A percentile compares a stretch with the other conserved stretches of the same genome.
Conservation (phyloP, 1,140 invertebrate genomes). For the Euwallacea fornicatus region DNA sequence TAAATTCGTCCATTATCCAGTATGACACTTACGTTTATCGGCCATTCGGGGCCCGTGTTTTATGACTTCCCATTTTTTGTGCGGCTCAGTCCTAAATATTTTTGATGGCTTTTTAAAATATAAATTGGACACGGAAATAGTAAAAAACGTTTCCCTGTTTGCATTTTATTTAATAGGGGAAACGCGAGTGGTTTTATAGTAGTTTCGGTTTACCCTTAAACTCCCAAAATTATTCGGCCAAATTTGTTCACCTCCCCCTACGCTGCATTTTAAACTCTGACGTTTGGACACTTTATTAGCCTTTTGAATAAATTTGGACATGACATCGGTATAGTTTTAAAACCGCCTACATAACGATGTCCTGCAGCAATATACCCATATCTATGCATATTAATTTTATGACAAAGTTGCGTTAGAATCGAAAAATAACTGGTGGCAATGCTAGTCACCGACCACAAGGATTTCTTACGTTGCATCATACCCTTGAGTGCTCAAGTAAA, state of each 20-base stretch:
- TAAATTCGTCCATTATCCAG: constrained; percentile 28
- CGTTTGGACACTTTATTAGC: constrained; percentile 1
- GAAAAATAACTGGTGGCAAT: no score
- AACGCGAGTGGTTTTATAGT: background rate
- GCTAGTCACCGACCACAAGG: no score
- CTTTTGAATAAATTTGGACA: constrained; percentile 4
- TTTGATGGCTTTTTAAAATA: constrained; percentile 25
- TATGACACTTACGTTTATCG: constrained; percentile 26
- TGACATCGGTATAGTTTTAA: constrained; percentile 7
- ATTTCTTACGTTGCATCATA: no score
- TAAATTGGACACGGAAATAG: constrained; percentile 33
- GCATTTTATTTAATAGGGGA: constrained; percentile 20
- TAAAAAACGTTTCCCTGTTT: constrained; percentile 18
- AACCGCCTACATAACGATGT: constrained; percentile 2
- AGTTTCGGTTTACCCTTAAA: background rate
- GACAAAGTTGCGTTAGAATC: no score
- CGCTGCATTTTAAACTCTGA: background rate
- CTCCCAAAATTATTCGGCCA: no score
- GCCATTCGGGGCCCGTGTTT: constrained; percentile 14
- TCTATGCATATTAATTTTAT: constrained; percentile 1
- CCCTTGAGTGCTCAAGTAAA: no score
- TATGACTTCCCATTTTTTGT: constrained; percentile 35
- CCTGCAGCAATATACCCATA: constrained; percentile 1
- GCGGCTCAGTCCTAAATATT: constrained; percentile 21
- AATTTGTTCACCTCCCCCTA: background rate